These are phyloP conservation scores for Picathartes gymnocephalus DNA, from an alignment of 2,113 vertebrate genomes.

Conservation along the genomic window DNA sequence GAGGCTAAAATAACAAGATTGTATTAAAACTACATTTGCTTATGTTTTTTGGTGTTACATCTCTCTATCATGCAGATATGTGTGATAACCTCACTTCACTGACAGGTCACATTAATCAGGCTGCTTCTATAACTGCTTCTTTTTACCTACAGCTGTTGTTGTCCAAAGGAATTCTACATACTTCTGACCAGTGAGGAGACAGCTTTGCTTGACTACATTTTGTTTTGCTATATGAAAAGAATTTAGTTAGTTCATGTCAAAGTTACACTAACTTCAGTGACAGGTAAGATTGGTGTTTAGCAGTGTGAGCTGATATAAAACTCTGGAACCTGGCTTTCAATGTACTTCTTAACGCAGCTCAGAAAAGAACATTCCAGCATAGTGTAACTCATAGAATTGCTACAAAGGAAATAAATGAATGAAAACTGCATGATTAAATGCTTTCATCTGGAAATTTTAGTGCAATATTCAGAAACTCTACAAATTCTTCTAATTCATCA, in stretches of 20 bases:
- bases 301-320: conserved; percentile 25
- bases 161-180: background rate
- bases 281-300: conserved; percentile 17
- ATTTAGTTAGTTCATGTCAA: conserved; percentile 44
- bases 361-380: conserved; percentile 45
- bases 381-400: conserved; percentile 47
- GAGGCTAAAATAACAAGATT: background rate
- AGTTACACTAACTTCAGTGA: background rate
- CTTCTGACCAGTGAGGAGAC: background rate
- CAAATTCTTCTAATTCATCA: conserved; percentile 77
- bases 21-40: background rate
- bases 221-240: conserved; percentile 19
- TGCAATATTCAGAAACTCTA: conserved; percentile 75
- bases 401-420: conserved; percentile 66
- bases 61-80: background rate
- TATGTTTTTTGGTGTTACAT: background rate
- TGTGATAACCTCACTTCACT: background rate
- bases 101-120: background rate
- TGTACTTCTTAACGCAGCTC: conserved; percentile 31
- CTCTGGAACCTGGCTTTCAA: background rate
- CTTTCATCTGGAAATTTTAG: conserved; percentile 77
- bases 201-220: background rate
- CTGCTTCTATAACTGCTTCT: background rate
- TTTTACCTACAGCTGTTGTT: background rate
- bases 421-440: conserved; percentile 75